Evolutionary conservation across 2,797 vertebrate genomes (phyloP), one percentile per base, ranked within the genome.

Genomic region (Graptemys geographica): DNA sequence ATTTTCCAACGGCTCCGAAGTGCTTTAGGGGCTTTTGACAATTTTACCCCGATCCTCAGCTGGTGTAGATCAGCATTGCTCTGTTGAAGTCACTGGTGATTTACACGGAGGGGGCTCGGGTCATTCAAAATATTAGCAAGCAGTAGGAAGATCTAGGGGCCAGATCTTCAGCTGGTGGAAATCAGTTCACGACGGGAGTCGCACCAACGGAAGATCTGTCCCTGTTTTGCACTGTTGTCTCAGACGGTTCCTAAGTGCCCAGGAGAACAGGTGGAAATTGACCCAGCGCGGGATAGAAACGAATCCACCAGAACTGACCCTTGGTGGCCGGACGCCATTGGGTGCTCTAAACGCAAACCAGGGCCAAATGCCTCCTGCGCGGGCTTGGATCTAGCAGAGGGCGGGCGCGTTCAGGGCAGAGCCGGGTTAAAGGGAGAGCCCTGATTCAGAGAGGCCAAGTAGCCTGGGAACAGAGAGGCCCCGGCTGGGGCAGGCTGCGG

Each of bases 381-480:
- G 69, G 69, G 21, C 19, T 23, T 37, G 69, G 21, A 41, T 11
- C n/a, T 21, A 72, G 21, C 69, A 21, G 25, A 10, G 7, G 72
- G 72, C 13, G 23, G 25, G 12, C 4, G 25, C 41, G 6, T 4
- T 93, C 83, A 92, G 90, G 95, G 89, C 49, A 79, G 83, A 27
- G 78, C 15, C 4, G 62, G 84, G 53, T 92, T 90, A 62, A 97
- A 88, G 57, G 96, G 86, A 31, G 94, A 95, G 25, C 94, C 79
- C 18, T 78, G 95, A 81, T 92, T 97, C 91, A 89, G 96, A 94
- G 97, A 72, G 37, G 97, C 92, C 27, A 96, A 98, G 85, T 98
- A 98, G 95, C 96, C 97, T 23, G 97, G 28, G 11, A 21, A 41
- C 19, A 16, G 76, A 27, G 74, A 56, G 56, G 97, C 49, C 97